Conservation (phyloP, 2,888 invertebrate species). For the Monoplex corrugatus region DNA sequence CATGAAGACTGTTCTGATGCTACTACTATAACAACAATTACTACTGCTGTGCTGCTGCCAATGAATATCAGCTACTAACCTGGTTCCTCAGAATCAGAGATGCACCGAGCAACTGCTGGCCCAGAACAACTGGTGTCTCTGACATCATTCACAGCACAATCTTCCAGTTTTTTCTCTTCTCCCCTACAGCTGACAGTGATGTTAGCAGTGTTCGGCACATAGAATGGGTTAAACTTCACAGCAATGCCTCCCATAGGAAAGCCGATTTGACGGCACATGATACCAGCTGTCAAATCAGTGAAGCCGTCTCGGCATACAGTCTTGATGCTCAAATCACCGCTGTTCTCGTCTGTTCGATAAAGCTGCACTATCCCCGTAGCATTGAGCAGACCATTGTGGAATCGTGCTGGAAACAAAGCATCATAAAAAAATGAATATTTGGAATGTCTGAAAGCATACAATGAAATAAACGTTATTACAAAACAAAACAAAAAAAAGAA, state of each 20-base stretch:
- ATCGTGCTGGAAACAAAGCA: neutral
- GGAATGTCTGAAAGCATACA: too few species aligned
- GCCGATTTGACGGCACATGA: conserved; percentile 6
- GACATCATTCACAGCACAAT: neutral
- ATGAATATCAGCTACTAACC: too few species aligned
- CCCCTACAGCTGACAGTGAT: neutral
- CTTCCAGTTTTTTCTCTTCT: neutral
- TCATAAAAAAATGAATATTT: too few species aligned
- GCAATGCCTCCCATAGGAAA: neutral
- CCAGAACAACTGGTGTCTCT: too few species aligned
- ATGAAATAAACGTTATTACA: too few species aligned
- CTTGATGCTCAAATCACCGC: neutral
- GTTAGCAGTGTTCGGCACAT: neutral
- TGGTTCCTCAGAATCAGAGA: too few species aligned
- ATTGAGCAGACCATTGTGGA: conserved; percentile 42
- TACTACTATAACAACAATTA: too few species aligned
- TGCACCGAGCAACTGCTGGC: conserved; percentile 18
- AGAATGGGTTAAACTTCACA: conserved; percentile 2
- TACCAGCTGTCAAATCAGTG: neutral
- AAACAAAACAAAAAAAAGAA: too few species aligned
- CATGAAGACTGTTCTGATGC: too few species aligned
- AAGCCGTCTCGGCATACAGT: conserved; percentile 25
- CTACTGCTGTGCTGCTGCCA: too few species aligned
- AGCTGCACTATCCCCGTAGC: conserved; percentile 33
- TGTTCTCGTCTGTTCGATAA: neutral